Base-by-base conservation (phyloP, 2,113 vertebrate genomes). In the Hippocampus comes region DNA sequence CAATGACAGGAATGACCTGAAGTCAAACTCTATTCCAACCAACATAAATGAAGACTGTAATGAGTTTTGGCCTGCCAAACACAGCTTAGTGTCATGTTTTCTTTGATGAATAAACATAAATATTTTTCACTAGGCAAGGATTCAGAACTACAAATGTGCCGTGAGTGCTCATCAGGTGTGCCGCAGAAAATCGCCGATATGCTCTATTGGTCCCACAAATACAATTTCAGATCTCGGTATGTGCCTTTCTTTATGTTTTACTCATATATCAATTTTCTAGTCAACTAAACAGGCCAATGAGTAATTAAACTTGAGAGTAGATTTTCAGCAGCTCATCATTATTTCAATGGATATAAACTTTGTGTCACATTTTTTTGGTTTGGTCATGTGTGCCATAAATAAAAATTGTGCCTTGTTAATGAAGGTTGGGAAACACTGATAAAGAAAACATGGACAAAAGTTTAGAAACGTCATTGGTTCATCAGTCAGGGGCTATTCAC, bases 1-100 rank as follows among this genome's bases (percentile, higher is more conserved):
- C 63, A 96, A 93, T 82, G 95, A 97, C 79, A 99, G 92, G 90
- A 99, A 99, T 17, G 94, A 91, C 11, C 94, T 93, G 73, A 99
- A 86, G 89, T 98, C 89, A 15, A 99, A 99, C 81, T 93, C 97
- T 99, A 84, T 3, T 63, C 5, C 79, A 72, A 78, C 20, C 77
- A 7, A 75, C 27, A 48, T 27, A 66, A 18, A 66, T 48, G 11
- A 48, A 17, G 4, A 14, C 15, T 9, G 12, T 48, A 1, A 27
- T n/a, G 14, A 4, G 9, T 65, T 65, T 46, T 18, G 6, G 3
- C 3, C 5, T 20, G 17, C 15, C 27, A 21, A 61, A 18, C 7
- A 30, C 15, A 27, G 14, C 57, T 61, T 5, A 61, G 9, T 21
- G 25, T 60, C 6, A 1, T 8, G 27, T 30, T 30, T 17, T 63